These are phyloP conservation scores for Dicaeum eximium DNA, from an alignment of 2,113 vertebrate genomes.

Conservation along the genomic window DNA sequence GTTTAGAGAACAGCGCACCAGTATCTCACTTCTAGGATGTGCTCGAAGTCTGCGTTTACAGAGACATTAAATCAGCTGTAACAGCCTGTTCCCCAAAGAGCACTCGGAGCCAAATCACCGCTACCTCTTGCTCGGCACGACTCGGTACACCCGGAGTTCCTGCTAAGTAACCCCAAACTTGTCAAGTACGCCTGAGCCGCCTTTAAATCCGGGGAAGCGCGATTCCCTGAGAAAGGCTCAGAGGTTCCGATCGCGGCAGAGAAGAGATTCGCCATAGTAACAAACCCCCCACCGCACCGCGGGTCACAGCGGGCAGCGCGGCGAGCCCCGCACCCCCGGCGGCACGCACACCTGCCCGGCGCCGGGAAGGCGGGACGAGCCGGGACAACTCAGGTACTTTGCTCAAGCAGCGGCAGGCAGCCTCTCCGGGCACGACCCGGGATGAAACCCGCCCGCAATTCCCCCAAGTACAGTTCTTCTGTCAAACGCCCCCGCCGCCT, in stretches of 20 bases:
- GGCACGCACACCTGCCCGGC: background rate
- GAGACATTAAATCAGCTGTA: background rate
- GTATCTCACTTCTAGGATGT: background rate
- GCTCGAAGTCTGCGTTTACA: background rate
- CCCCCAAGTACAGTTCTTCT: accelerated
- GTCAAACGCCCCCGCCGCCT: background rate
- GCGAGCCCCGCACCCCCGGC: background rate
- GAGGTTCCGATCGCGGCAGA: background rate
- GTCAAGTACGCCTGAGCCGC: background rate
- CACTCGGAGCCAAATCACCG: background rate
- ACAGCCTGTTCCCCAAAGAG: background rate
- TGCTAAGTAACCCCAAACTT: background rate
- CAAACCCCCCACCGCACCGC: background rate
- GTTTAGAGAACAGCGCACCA: background rate
- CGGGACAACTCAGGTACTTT: background rate
- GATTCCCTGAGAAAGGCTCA: background rate
- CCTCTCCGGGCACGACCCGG: background rate
- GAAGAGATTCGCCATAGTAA: background rate
- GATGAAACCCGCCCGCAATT: background rate
- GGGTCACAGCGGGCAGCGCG: background rate
- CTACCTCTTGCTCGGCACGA: background rate
- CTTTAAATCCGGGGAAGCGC: background rate
- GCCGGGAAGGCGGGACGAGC: background rate
- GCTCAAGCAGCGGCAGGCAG: background rate
- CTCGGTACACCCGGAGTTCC: background rate